These are phyloP conservation scores for Otus sunia DNA, from an alignment of 2,113 vertebrate species.

Conservation along the genomic window DNA sequence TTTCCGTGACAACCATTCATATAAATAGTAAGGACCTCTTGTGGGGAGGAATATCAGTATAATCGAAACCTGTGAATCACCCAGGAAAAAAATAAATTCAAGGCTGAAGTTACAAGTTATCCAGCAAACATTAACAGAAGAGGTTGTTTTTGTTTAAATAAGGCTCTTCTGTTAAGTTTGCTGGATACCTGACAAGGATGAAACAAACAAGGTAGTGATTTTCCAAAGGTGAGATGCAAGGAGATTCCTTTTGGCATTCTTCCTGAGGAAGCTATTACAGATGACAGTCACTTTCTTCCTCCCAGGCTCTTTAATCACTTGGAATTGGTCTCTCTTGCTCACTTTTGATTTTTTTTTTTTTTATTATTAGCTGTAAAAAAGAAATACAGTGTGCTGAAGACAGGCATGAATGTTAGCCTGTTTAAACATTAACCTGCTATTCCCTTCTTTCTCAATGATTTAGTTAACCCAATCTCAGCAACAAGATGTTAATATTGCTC, in stretches of 20 bases:
- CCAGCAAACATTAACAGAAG: neutral
- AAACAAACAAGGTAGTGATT: neutral
- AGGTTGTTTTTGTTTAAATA: conserved; percentile 1
- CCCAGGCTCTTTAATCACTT: neutral
- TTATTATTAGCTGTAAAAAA: neutral
- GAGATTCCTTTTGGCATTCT: neutral
- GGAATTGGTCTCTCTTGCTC: neutral
- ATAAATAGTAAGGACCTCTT: conserved; percentile 49
- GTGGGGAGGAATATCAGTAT: neutral
- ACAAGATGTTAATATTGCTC: neutral
- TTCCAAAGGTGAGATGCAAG: neutral
- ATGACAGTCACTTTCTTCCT: neutral
- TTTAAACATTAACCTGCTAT: neutral
- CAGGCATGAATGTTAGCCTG: neutral
- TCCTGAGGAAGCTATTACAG: neutral
- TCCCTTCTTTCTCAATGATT: neutral
- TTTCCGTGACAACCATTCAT: conserved; percentile 69
- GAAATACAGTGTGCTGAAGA: neutral
- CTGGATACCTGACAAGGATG: neutral
- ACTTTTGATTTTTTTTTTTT: neutral
- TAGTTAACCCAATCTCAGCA: neutral
- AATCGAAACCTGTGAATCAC: neutral
- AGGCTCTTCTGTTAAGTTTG: neutral
- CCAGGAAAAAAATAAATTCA: conserved; percentile 2
- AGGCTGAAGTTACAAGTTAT: neutral